These are phyloP conservation scores for Lota lota DNA, from an alignment of 2,113 vertebrate species.

Conservation along the genomic window DNA sequence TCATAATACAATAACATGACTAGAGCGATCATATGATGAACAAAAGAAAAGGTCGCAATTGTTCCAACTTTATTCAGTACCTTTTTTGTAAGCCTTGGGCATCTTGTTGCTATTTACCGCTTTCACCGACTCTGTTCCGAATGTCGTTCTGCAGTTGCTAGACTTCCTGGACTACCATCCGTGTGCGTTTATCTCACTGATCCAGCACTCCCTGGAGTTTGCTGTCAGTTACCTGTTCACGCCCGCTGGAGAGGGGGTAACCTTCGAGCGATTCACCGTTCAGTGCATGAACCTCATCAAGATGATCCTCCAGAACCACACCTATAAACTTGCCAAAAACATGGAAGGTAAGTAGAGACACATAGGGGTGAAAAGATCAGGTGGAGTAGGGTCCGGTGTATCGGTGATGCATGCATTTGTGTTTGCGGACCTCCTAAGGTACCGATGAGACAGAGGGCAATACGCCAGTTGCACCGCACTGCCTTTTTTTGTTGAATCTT, in stretches of 20 bases:
- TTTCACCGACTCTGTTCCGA: conserved; percentile 6
- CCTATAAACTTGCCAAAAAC: conserved; percentile 94
- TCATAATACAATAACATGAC: no score
- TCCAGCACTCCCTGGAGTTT: conserved; percentile 92
- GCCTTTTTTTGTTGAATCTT: no score
- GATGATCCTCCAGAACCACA: conserved; percentile 96
- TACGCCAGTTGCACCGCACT: no score
- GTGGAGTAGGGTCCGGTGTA: no score
- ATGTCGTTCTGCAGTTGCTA: conserved; percentile 76
- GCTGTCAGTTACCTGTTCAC: conserved; percentile 94
- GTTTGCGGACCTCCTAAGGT: no score
- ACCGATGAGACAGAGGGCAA: no score
- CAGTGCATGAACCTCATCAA: conserved; percentile 99
- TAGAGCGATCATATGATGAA: no score
- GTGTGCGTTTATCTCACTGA: conserved; percentile 88
- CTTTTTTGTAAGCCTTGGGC: no score
- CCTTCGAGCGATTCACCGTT: conserved; percentile 94
- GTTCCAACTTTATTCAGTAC: no score
- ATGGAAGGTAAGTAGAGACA: conserved; percentile 80
- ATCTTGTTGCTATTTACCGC: background rate
- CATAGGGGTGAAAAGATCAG: no score
- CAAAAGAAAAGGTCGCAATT: no score
- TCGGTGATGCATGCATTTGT: no score
- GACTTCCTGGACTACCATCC: conserved; percentile 95
- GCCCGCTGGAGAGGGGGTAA: conserved; percentile 86